Conservation (phyloP, 2,113 vertebrate species). For the Rattus norvegicus region GRCr8 NC_086039.1:154582501-154583000, state of each 20-base stretch:
- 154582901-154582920: background rate
- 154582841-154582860: slow-evolving; percentile 27
- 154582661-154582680: background rate
- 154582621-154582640: background rate
- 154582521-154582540: background rate
- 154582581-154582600: background rate
- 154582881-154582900: background rate
- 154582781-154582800: background rate
- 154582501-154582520: background rate
- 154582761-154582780: slow-evolving; percentile 6
- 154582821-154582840: background rate
- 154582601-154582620: background rate
- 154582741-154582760: background rate
- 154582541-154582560: background rate
- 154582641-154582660: background rate
- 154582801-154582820: slow-evolving; percentile 3
- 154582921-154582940: background rate
- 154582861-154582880: slow-evolving; percentile 12
- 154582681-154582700: background rate
- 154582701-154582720: background rate
- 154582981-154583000: background rate
- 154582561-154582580: background rate
- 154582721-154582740: background rate
- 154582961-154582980: background rate
- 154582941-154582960: background rate